Evolutionary conservation across 2,888 invertebrate species (phyloP).

Genomic region (Hemaris fuciformis): DNA sequence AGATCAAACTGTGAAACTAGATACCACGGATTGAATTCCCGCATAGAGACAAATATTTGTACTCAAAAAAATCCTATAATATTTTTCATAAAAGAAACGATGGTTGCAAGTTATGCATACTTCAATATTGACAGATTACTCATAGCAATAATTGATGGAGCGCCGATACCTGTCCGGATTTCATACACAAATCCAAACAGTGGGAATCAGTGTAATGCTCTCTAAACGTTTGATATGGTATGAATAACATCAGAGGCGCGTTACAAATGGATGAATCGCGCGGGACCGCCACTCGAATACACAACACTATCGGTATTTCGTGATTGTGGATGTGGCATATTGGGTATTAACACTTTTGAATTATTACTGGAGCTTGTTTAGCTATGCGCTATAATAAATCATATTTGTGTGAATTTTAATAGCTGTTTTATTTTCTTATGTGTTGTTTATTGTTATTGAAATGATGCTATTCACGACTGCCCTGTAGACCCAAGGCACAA

Average conservation of each 20-base stretch:
- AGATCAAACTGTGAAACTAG: too few species aligned
- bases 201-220: conserved; percentile 59
- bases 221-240: conserved; percentile 73
- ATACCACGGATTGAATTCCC: too few species aligned
- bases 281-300: conserved; percentile 38
- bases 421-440: not conserved
- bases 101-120: not conserved
- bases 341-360: not conserved
- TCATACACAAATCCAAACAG: conserved; percentile 44
- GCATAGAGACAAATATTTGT: too few species aligned
- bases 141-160: not conserved
- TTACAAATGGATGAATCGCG: conserved; percentile 64
- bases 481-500: too few species aligned
- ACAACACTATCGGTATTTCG: conserved; percentile 30
- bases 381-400: too few species aligned
- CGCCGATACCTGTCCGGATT: not conserved
- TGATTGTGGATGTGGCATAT: conserved; percentile 51
- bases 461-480: too few species aligned
- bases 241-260: conserved; percentile 74
- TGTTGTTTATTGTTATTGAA: too few species aligned
- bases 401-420: not conserved
- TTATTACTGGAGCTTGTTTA: not conserved
- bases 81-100: not conserved
- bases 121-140: not conserved
- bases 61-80: too few species aligned